Conservation (phyloP, 2,888 invertebrate genomes). For the Eupithecia pulchellata region DNA sequence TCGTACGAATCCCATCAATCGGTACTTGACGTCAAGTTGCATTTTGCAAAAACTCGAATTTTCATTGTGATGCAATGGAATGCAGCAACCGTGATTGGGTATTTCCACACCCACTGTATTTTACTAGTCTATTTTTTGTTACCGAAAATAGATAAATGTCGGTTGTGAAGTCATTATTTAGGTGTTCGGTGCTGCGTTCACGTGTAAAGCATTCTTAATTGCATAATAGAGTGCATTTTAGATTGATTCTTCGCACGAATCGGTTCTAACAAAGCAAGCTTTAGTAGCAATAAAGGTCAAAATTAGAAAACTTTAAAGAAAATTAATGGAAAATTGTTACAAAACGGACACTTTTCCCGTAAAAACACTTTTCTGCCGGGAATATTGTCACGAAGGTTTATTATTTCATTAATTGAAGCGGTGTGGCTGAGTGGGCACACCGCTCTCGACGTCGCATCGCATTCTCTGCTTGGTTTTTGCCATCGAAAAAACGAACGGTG, state of each 20-base stretch:
- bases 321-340: background rate
- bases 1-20: constrained; percentile 54
- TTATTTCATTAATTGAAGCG: constrained; percentile 62
- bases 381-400: constrained; percentile 53
- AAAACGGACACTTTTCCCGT: constrained; percentile 16
- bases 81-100: constrained; percentile 37
- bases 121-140: constrained; percentile 34
- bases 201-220: constrained; percentile 15
- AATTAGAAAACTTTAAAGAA: constrained; percentile 1
- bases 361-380: constrained; percentile 18
- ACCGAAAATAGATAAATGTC: constrained; percentile 18
- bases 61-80: constrained; percentile 43
- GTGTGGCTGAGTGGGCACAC: constrained; percentile 40
- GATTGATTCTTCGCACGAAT: constrained; percentile 11
- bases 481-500: constrained; percentile 48
- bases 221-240: constrained; percentile 17
- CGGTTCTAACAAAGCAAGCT: constrained; percentile 7
- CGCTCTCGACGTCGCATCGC: constrained; percentile 32
- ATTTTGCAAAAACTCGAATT: constrained; percentile 41
- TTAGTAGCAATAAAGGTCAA: constrained; percentile 11
- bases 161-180: constrained; percentile 16
- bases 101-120: constrained; percentile 35
- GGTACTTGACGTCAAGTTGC: constrained; percentile 49
- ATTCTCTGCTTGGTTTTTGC: constrained; percentile 46
- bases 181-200: constrained; percentile 1